Base-by-base conservation (phyloP, 2,113 vertebrate genomes). In the Lophotis ruficrista region DNA sequence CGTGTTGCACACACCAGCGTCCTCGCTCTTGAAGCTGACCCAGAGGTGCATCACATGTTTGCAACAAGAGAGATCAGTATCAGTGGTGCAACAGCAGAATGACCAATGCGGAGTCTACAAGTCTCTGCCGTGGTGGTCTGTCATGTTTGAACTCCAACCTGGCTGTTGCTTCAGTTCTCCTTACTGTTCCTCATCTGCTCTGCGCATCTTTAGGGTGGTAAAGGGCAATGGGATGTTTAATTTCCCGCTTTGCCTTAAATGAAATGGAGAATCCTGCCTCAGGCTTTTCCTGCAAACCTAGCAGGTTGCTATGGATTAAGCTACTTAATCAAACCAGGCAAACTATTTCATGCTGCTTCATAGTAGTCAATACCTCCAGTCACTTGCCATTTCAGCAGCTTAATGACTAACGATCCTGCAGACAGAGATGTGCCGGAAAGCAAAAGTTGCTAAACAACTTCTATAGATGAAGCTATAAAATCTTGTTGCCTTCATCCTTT, bases 311-410 rank as follows among this genome's bases (percentile, higher is more conserved):
- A 45, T 83, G 82, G 93, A 96, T 98, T 96, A 97, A 97, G 88
- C 84, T 87, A 77, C 71, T 90, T 97, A 96, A 97, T 97, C 97
- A 96, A 90, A 95, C 90, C 87, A 76, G 90, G 94, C 64, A 89
- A 94, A 94, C 81, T 81, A 60, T 93, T 97, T 91, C 81, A 35
- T 87, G 92, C 72, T 86, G 94, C 83, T 85, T 97, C 73, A 56
- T 90, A 89, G 79, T 73, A 83, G 96, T 94, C 47, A 45, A 72
- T 95, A 92, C 71, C 80, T 87, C 54, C 83, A 95, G 96, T 96
- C 90, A 91, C 94, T 97, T 97, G 94, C 90, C 92, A 88, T 97
- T 97, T 97, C 95, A 96, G 96, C 93, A 97, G 89, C 89, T 96
- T 92, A 89, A 56, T 89, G 94, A 86, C 88, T 87, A 97, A 95